Conservation (phyloP, 2,113 vertebrate genomes). For the Thymallus thymallus region DNA sequence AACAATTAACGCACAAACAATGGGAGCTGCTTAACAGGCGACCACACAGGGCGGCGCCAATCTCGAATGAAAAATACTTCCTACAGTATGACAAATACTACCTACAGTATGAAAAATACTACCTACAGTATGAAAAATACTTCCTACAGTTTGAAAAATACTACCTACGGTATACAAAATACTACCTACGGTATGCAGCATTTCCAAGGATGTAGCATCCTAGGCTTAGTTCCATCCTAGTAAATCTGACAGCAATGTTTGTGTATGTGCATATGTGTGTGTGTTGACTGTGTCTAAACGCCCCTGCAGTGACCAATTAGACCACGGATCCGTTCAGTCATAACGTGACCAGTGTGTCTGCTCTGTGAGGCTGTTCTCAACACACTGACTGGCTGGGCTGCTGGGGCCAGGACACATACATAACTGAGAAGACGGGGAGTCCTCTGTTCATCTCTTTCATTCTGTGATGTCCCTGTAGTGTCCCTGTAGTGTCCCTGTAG, state of each 20-base stretch:
- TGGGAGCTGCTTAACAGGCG: too few relatives aligned
- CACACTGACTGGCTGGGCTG: too few relatives aligned
- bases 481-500: too few relatives aligned
- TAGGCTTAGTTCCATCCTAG: constrained; percentile 46
- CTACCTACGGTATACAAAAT: too few relatives aligned
- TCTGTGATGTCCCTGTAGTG: neutral
- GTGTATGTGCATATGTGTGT: constrained; percentile 9
- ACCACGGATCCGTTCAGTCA: constrained; percentile 62
- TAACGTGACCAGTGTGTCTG: constrained; percentile 63
- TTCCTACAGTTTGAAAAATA: too few relatives aligned
- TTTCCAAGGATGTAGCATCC: constrained; percentile 11
- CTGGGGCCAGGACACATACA: constrained; percentile 39
- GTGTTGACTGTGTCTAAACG: constrained; percentile 51
- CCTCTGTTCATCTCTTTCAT: constrained; percentile 3
- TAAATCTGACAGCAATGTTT: constrained; percentile 44
- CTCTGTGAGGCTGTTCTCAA: constrained; percentile 14
- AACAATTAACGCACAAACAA: too few relatives aligned
- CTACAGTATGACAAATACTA: too few relatives aligned
- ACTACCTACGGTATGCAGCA: constrained; percentile 61
- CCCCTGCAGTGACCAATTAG: constrained; percentile 64
- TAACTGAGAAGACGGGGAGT: constrained; percentile 47
- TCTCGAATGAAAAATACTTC: too few relatives aligned
- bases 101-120: too few relatives aligned
- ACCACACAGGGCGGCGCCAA: too few relatives aligned
- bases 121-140: too few relatives aligned